Evolutionary conservation across 1,140 invertebrate genomes (phyloP).

Genomic region (Zaprionus taronus): DNA sequence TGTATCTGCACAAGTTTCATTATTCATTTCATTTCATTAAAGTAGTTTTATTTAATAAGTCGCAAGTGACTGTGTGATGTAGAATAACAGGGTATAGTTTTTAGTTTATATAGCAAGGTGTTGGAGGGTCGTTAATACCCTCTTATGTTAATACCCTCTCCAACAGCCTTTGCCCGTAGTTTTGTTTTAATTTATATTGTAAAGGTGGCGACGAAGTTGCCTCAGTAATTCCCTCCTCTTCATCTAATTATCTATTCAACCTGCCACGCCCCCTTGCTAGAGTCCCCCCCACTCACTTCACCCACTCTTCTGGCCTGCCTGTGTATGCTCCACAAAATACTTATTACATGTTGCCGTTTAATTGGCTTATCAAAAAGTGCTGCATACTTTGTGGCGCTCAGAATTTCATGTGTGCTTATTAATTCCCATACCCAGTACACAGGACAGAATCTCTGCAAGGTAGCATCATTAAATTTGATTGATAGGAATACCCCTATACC

Average conservation of each 20-base stretch:
- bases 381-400: constrained; percentile 48
- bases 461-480: neutral
- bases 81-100: too few relatives aligned
- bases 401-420: constrained; percentile 7
- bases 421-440: neutral
- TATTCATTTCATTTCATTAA: neutral
- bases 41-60: neutral
- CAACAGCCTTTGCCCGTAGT: too few relatives aligned
- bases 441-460: neutral
- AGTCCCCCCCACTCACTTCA: too few relatives aligned
- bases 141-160: too few relatives aligned
- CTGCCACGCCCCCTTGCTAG: too few relatives aligned
- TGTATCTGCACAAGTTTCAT: neutral
- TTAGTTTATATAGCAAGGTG: too few relatives aligned
- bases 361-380: constrained; percentile 52
- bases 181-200: too few relatives aligned
- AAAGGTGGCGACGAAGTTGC: too few relatives aligned
- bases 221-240: too few relatives aligned
- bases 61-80: too few relatives aligned
- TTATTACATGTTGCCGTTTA: constrained; percentile 23
- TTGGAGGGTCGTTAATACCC: too few relatives aligned
- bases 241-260: too few relatives aligned
- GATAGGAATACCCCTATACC: neutral
- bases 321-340: neutral
- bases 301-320: neutral